Conservation (phyloP, 92 coral and sea anemone genomes). For the Pocillopora meandrina region DNA sequence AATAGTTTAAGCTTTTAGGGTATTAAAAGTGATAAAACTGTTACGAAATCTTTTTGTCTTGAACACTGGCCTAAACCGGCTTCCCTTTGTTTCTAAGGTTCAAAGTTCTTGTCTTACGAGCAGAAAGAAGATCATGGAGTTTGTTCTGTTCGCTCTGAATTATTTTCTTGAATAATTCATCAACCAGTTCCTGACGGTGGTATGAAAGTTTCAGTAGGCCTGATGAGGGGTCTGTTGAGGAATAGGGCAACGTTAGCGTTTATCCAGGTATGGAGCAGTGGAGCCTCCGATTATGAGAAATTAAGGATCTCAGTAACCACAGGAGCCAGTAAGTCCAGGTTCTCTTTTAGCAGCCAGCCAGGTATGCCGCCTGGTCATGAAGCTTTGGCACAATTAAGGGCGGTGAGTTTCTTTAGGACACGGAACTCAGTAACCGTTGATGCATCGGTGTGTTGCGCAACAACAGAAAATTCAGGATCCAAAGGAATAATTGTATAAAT, state of each 20-base stretch:
- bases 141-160: no score
- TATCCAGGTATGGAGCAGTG: conserved; percentile 19
- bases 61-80: no score
- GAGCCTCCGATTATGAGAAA: conserved; percentile 22
- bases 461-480: conserved; percentile 17
- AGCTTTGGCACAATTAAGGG: conserved; percentile 39
- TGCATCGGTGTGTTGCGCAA: conserved; percentile 14
- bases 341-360: conserved; percentile 40
- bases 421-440: conserved; percentile 7
- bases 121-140: no score
- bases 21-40: no score
- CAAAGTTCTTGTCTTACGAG: no score
- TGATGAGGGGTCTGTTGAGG: conserved; percentile 29
- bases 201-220: neutral
- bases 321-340: conserved; percentile 33
- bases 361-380: conserved; percentile 59
- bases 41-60: no score
- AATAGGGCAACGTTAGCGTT: conserved; percentile 35
- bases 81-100: no score
- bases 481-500: conserved; percentile 36
- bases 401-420: neutral
- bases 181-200: no score
- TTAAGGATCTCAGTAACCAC: conserved; percentile 34
- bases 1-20: no score
- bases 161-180: no score